Conservation (phyloP, 1,140 invertebrate species). For the Cydia strobilella region DNA sequence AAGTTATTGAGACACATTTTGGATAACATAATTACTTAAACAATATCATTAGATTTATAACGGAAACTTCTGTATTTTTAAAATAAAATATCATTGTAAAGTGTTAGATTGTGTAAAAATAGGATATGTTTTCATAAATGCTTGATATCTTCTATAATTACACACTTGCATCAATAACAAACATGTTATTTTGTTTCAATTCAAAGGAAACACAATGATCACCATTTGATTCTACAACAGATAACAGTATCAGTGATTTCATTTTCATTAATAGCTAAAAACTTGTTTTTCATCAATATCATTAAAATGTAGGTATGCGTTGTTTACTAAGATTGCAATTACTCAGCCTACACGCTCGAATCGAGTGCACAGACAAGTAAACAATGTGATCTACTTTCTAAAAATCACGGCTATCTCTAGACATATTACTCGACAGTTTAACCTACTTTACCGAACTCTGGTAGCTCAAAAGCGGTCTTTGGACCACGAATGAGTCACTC, state of each 20-base stretch:
- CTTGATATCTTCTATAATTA: neutral
- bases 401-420: conserved; percentile 63
- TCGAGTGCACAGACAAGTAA: conserved; percentile 44
- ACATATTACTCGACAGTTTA: conserved; percentile 69
- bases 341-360: conserved; percentile 26
- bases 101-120: too few relatives aligned
- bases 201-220: neutral
- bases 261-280: conserved; percentile 19
- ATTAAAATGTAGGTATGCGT: conserved; percentile 27
- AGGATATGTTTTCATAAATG: neutral
- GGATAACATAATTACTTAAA: too few relatives aligned
- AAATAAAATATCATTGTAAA: too few relatives aligned
- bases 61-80: too few relatives aligned
- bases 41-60: too few relatives aligned
- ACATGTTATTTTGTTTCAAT: neutral
- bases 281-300: conserved; percentile 18
- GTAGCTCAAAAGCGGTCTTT: conserved; percentile 41
- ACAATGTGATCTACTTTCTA: conserved; percentile 69
- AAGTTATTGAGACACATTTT: too few relatives aligned
- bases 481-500: conserved; percentile 56
- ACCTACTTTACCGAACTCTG: conserved; percentile 61
- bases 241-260: conserved; percentile 31
- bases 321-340: conserved; percentile 23
- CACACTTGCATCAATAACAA: neutral
- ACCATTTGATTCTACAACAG: neutral